Evolutionary conservation across 2,888 invertebrate species (phyloP).

Genomic region (Chaitophorus viminalis): DNA sequence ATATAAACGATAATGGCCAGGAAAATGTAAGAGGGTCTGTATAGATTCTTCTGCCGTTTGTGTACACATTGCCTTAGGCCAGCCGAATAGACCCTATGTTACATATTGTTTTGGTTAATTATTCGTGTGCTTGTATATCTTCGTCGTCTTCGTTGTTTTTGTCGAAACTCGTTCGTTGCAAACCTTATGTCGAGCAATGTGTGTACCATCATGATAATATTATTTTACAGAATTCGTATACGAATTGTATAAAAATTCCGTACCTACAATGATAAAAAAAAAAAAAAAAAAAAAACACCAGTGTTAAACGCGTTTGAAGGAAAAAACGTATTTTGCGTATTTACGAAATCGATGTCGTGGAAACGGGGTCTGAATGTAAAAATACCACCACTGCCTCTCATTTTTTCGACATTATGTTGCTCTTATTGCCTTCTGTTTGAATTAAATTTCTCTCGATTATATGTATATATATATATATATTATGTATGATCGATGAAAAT

Average conservation of each 20-base stretch:
- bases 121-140: not conserved
- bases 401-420: not conserved
- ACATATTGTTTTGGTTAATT: constrained; percentile 50
- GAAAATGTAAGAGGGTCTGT: constrained; percentile 5
- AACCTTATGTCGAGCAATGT: not conserved
- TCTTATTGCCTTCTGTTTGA: not conserved
- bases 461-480: not conserved
- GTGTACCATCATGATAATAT: not conserved
- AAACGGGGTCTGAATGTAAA: not conserved
- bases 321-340: not conserved
- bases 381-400: not conserved
- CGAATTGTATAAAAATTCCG: not conserved
- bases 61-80: not conserved
- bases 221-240: not conserved
- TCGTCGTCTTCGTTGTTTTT: not conserved
- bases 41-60: constrained; percentile 21
- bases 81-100: not conserved
- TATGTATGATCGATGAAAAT: not conserved
- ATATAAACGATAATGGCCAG: constrained; percentile 24
- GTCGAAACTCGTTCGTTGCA: not conserved
- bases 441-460: constrained; percentile 40
- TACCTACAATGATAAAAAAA: not conserved
- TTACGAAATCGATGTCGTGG: not conserved
- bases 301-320: not conserved
- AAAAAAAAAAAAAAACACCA: not conserved